These are phyloP conservation scores for Brenthis ino DNA, from an alignment of 2,888 invertebrate species.

Conservation along the genomic window DNA sequence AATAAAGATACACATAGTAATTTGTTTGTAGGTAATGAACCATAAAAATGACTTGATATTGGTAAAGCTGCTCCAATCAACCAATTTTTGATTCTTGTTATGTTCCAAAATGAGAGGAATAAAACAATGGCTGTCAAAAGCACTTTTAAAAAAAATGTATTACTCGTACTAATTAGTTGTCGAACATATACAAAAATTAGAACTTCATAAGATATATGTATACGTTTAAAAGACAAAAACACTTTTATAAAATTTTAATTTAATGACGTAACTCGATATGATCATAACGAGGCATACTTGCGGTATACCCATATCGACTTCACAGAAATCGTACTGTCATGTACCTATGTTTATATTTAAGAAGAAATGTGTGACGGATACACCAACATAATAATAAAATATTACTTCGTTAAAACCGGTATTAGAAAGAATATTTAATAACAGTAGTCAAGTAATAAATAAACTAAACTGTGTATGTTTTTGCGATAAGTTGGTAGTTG, in stretches of 20 bases:
- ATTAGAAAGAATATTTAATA: neutral
- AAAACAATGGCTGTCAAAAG: too few species aligned
- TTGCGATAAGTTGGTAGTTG: constrained; percentile 27
- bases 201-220: neutral
- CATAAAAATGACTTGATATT: too few species aligned
- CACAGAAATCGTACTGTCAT: constrained; percentile 35
- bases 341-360: constrained; percentile 25
- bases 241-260: constrained; percentile 44
- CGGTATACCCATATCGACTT: constrained; percentile 31
- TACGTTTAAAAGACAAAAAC: constrained; percentile 17
- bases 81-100: too few species aligned
- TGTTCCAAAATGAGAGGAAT: too few species aligned
- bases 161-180: neutral
- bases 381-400: constrained; percentile 5
- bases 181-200: neutral
- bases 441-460: constrained; percentile 1
- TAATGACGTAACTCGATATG: constrained; percentile 49
- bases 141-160: too few species aligned
- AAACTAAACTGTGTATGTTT: constrained; percentile 13
- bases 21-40: too few species aligned
- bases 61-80: too few species aligned
- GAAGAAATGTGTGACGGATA: constrained; percentile 22
- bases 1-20: too few species aligned
- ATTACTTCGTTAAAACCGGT: neutral
- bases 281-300: constrained; percentile 40